A percentile compares a stretch with the other conserved stretches of the same genome.
Evolutionary conservation across 2,888 invertebrate species (phyloP).

Genomic region (Malthinus seriepunctatus): DNA sequence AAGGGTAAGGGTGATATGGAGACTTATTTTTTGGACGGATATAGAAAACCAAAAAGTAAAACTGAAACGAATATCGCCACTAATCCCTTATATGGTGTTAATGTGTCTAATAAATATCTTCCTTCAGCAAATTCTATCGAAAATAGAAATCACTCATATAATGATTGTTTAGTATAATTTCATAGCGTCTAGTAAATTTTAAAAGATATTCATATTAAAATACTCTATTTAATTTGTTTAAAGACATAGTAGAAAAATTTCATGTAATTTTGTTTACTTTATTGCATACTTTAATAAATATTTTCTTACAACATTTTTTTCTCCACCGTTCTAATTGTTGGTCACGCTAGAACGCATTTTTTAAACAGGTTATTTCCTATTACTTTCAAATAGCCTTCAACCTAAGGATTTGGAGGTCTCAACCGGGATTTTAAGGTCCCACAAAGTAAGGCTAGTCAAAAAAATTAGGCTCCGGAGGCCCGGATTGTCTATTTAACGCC

Average conservation of each 20-base stretch:
- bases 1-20: slow-evolving; percentile 96
- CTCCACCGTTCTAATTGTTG: too few species aligned
- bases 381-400: too few species aligned
- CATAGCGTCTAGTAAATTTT: slow-evolving; percentile 8
- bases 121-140: slow-evolving; percentile 14
- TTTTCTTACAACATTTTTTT: too few species aligned
- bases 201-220: slow-evolving; percentile 1
- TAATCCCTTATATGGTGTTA: slow-evolving; percentile 45
- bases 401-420: too few species aligned
- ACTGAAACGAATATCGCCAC: slow-evolving; percentile 48
- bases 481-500: too few species aligned
- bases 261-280: background rate
- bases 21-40: slow-evolving; percentile 75
- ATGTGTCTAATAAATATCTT: slow-evolving; percentile 19
- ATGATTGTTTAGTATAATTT: slow-evolving; percentile 21
- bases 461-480: too few species aligned
- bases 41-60: slow-evolving; percentile 36
- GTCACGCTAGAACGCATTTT: too few species aligned
- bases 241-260: background rate
- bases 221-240: background rate
- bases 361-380: too few species aligned
- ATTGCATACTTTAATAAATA: too few species aligned
- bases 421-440: too few species aligned
- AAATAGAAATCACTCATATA: slow-evolving; percentile 9
- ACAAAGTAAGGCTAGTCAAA: too few species aligned